These are phyloP conservation scores for Drosophila incognita DNA, from an alignment of 2,888 invertebrate genomes.

Conservation along the genomic window DNA sequence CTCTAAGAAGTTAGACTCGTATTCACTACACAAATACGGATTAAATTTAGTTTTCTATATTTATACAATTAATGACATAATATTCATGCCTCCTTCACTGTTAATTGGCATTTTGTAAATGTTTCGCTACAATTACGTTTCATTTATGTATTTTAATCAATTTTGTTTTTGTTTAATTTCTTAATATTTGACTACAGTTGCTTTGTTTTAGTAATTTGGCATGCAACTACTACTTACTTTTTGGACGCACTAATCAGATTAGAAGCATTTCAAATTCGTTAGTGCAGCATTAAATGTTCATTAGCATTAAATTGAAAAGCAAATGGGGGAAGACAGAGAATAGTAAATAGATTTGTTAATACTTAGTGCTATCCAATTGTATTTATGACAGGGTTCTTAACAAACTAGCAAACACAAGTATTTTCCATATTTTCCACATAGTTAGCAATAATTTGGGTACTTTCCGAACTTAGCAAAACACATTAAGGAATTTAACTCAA, in stretches of 20 bases:
- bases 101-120: background rate
- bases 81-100: background rate
- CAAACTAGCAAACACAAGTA: background rate
- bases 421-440: background rate
- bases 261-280: constrained; percentile 47
- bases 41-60: background rate
- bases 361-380: constrained; percentile 8
- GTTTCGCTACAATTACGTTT: background rate
- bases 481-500: constrained; percentile 6
- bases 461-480: constrained; percentile 16
- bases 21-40: background rate
- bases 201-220: constrained; percentile 11
- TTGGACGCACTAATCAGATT: constrained; percentile 78
- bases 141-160: no score
- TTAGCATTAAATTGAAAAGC: constrained; percentile 37
- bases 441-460: constrained; percentile 18
- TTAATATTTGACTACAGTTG: background rate
- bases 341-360: constrained; percentile 34
- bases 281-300: constrained; percentile 42
- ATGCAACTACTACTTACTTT: constrained; percentile 79
- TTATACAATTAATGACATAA: background rate
- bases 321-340: constrained; percentile 26
- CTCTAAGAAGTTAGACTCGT: no score
- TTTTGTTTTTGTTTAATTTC: background rate
- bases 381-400: background rate